Evolutionary conservation across 2,797 vertebrate genomes (phyloP), one percentile per base, ranked within the genome.

Genomic region (Antrozous pallidus): DNA sequence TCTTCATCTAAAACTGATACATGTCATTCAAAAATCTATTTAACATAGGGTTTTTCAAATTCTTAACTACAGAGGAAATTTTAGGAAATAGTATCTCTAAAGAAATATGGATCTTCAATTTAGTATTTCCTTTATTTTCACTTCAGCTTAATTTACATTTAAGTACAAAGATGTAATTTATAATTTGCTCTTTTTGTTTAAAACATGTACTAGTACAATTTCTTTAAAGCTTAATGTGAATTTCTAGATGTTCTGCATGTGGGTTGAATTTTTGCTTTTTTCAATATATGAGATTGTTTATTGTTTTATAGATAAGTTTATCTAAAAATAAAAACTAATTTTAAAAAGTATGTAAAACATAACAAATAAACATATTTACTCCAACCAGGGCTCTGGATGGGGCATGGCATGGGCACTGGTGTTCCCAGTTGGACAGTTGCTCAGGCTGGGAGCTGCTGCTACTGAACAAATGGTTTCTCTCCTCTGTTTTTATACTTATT

Each of bases 61-160:
- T 71, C 49, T 88, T 90, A 81, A 38, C 36, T 73, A 22, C 12
- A 78, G 14, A 24, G 63, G 18, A 18, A 16, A 51, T 70, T 90
- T 80, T 90, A 49, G 69, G 42, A 86, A 95, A 65, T 90, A 24
- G 17, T 88, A 16, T 78, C n/a, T 86, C 71, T 47, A 12, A 56
- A 38, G 75, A 78, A 54, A 78, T 56, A 38, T 1, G 18, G 28
- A 74, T 79, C 45, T 78, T 65, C 71, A 80, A 16, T 73, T 75
- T 92, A 80, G 16, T 58, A 82, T 65, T 88, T 95, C 10, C 36
- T 47, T 90, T 86, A 22, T 73, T 86, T 89, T 92, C 45, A 90
- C 47, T 70, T 85, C 10, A 78, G 16, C 28, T 69, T 88, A 14
- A 69, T 89, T 85, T 91, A 69, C 49, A 83, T 75, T 91, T 58